Base-by-base conservation (phyloP, 2,113 vertebrate genomes). In the Sylvilagus bachmani region DNA sequence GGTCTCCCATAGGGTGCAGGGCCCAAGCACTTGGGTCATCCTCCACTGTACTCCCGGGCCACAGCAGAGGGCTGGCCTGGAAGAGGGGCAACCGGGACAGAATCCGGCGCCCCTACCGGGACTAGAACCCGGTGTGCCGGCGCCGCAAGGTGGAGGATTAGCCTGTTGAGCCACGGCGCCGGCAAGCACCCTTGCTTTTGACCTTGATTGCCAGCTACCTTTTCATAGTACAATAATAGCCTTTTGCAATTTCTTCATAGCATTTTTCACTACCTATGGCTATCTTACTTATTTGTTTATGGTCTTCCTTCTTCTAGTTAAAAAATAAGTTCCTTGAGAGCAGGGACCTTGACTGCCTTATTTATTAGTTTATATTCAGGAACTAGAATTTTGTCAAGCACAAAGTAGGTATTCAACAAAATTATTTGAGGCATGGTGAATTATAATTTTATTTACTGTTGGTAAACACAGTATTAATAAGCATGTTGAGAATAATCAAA, bases 251-350 rank as follows among this genome's bases (percentile, higher is more conserved):
- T 70, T 93, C 74, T 66, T 71, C 49, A 29, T 29, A 38, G 29
- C 11, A 53, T 22, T 91, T 91, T 49, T 75, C 66, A 51, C 10
- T 61, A 31, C 9, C 21, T 62, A 5, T 33, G 79, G 62, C 80
- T 84, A 29, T 49, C 29, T 44, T 33, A 9, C 24, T 75, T 84
- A 2, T 91, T 88, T 49, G 33, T 29, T 71, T 86, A 49, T n/a
- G 51, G 5, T 86, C n/a, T 79, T 90, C 64, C 38, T 94, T 90
- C 33, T 89, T 31, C 13, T 19, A n/a, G 29, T 19, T 80, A 27
- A 94, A 95, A 92, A n/a, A 44, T 91, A 87, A 92, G 33, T 36
- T 78, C 44, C 5, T 27, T 7, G 17, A 81, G 16, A 88, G 10
- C 31, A 53, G 90, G 49, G 29, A 33, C 66, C 12, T 55, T 74